Percentiles rank a stretch among this genome's conserved stretches.
These are phyloP conservation scores for Pseudoatta argentina DNA, from an alignment of 1,140 invertebrate genomes.

Conservation along the genomic window DNA sequence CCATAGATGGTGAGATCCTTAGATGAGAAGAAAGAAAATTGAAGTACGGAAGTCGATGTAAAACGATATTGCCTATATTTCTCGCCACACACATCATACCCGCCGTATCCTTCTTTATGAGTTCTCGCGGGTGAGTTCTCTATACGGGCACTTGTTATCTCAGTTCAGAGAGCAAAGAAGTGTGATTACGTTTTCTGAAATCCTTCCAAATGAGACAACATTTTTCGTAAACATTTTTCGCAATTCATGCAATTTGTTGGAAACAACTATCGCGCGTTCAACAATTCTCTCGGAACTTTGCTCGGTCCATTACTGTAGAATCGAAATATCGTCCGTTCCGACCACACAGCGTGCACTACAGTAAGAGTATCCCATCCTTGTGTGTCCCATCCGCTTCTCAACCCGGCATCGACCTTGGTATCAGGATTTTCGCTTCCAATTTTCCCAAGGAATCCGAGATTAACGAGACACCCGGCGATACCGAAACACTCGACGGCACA, in stretches of 20 bases:
- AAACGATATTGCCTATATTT: conserved; percentile 42
- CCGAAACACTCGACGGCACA: conserved; percentile 36
- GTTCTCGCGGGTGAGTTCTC: too few relatives aligned
- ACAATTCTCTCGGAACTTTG: background rate
- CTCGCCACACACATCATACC: background rate
- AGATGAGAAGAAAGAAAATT: background rate
- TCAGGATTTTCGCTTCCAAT: conserved; percentile 52
- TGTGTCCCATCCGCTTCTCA: conserved; percentile 15
- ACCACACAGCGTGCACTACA: background rate
- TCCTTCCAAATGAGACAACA: background rate
- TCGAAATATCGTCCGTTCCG: conserved; percentile 38
- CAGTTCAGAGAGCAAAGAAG: background rate
- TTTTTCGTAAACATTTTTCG: conserved; percentile 5
- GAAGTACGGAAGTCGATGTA: conserved; percentile 18
- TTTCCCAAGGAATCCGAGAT: conserved; percentile 58
- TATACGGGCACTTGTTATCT: background rate
- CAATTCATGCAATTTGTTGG: background rate
- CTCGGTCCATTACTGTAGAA: conserved; percentile 12
- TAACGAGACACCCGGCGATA: conserved; percentile 50
- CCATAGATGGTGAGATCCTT: conserved; percentile 14
- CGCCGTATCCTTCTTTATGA: conserved; percentile 28
- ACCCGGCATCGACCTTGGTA: conserved; percentile 17
- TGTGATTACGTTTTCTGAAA: background rate
- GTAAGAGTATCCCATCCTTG: background rate
- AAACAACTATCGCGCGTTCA: background rate